phyloP scores from a whole-genome alignment of 2,888 invertebrate species.

The Zaprionus bogoriensis region DNA sequence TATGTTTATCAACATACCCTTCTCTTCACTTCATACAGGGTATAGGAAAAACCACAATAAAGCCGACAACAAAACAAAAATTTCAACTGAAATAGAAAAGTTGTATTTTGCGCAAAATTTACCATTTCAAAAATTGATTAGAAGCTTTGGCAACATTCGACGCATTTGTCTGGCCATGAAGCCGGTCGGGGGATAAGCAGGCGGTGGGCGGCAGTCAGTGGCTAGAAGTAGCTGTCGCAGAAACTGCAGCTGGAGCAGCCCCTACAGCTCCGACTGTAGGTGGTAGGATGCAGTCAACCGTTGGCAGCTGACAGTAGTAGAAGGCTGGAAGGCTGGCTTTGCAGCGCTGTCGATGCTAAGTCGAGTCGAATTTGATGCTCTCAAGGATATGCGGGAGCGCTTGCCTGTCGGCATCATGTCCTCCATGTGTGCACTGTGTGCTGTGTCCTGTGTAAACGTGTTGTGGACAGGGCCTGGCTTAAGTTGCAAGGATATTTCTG shows the following conservation, averaged over 20 bases:
- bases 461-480: conserved; percentile 53
- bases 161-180: conserved; percentile 20
- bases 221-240: no score
- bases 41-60: conserved; percentile 28
- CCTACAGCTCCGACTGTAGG: no score
- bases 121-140: conserved; percentile 72
- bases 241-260: not conserved
- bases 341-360: conserved; percentile 44
- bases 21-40: not conserved
- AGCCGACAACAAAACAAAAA: conserved; percentile 30
- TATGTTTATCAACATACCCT: not conserved
- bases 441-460: conserved; percentile 51
- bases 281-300: conserved; percentile 14
- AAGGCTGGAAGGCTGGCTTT: conserved; percentile 27
- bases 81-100: conserved; percentile 41
- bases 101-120: conserved; percentile 51
- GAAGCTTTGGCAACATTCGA: conserved; percentile 57
- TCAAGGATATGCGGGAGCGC: conserved; percentile 59
- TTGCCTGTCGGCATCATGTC: conserved; percentile 44
- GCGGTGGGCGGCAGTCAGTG: not conserved
- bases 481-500: conserved; percentile 56
- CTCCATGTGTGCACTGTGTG: conserved; percentile 19
- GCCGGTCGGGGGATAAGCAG: not conserved
- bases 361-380: conserved; percentile 44
- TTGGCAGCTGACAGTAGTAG: conserved; percentile 46